Evolutionary conservation across 2,113 vertebrate species (phyloP), one percentile per base, ranked within the genome.

Genomic region (Arizona elegans): DNA sequence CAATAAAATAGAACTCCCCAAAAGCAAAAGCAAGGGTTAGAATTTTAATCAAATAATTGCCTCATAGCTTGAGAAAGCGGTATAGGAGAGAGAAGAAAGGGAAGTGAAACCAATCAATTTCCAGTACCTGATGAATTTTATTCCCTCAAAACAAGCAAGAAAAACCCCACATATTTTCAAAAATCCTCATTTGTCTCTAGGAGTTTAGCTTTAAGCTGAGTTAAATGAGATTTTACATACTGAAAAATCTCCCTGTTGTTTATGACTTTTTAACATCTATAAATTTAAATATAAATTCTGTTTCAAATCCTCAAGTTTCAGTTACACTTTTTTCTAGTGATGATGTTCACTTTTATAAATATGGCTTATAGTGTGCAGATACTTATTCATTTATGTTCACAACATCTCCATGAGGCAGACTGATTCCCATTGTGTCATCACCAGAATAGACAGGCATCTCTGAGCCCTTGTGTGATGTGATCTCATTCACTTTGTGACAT

Each of bases 91-190:
- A 70, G 86, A 8, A 11, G 0, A 0, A 43, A 50, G 15, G 7
- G n/a, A 81, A 81, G 38, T 81, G n/a, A 75, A 91, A 91, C 65
- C 6, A 92, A 75, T 87, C 91, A 92, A 54, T 95, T 55, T 53
- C 1, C 50, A 33, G 1, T 1, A 65, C 43, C 3, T 93, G 87
- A 86, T 92, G 75, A 50, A 91, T 81, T 95, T 94, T 94, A 91
- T 93, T 92, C 93, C 50, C 43, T 96, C 92, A 90, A 88, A 96
- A 95, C 24, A 65, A 93, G 92, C 94, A 91, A 33, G 96, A 93
- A 89, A 43, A 90, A 33, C 0, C 56, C 38, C 33, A 81, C 70
- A 81, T 91, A 0, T 95, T 96, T 96, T 94, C 87, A 92, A 29
- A 92, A 43, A 90, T n/a, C 29, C 29, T 93, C 90, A 10, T 91